phyloP scores from a whole-genome alignment of 2,113 vertebrate species.

The Hypocryptadius cinnamomeus region DNA sequence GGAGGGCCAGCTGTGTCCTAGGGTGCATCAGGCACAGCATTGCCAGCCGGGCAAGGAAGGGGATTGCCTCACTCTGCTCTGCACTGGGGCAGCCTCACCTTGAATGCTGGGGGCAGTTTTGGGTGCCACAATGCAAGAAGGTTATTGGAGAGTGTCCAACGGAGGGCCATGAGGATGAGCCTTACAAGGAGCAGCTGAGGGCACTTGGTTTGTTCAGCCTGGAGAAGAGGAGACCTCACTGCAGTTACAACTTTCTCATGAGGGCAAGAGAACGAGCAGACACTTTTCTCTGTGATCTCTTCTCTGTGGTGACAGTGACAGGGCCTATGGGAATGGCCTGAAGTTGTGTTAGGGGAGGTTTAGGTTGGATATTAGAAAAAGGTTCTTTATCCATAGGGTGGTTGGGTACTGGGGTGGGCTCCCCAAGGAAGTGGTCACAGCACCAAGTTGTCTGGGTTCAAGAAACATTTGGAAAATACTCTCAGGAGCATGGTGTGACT shows the following conservation, averaged over 20 bases:
- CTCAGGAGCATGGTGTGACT: not conserved
- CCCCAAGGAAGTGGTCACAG: not conserved
- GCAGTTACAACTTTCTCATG: not conserved
- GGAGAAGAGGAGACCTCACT: not conserved
- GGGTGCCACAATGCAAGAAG: not conserved
- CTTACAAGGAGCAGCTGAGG: not conserved
- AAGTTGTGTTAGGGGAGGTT: not conserved
- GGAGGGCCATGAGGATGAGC: not conserved
- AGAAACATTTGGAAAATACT: not conserved
- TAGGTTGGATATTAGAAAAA: not conserved
- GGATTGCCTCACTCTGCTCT: not conserved
- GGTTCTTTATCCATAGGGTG: not conserved
- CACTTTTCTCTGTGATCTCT: not conserved
- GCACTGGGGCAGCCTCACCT: not conserved
- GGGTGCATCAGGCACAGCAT: rapidly evolving
- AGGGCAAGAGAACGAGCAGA: not conserved
- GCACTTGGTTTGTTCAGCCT: not conserved
- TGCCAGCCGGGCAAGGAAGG: rapidly evolving
- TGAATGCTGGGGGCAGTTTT: rapidly evolving
- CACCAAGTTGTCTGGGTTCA: no score
- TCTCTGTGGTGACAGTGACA: not conserved
- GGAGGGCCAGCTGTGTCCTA: rapidly evolving
- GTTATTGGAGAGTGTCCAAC: not conserved
- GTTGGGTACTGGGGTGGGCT: not conserved
- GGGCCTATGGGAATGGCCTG: not conserved